Conservation (phyloP, 1,140 invertebrate species). For the Drosophila aff. region DNA sequence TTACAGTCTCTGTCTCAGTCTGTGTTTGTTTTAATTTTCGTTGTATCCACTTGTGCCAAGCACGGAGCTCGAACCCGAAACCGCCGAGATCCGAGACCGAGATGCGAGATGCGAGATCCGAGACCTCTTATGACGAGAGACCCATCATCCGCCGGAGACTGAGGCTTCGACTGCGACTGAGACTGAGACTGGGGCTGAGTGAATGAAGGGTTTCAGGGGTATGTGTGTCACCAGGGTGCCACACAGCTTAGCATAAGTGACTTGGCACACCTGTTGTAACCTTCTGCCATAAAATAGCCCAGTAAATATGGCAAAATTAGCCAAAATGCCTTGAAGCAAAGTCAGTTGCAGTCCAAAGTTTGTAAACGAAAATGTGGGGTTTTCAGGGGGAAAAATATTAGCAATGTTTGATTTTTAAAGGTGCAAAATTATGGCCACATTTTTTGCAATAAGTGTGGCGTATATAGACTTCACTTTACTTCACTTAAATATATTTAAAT, state of each 20-base stretch:
- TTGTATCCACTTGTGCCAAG: slow-evolving; percentile 81
- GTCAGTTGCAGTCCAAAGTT: background rate
- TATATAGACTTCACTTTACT: background rate
- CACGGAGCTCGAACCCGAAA: slow-evolving; percentile 58
- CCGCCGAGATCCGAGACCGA: slow-evolving; percentile 60
- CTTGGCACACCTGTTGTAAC: slow-evolving; percentile 17
- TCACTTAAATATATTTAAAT: background rate
- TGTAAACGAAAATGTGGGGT: background rate
- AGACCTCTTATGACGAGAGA: slow-evolving; percentile 12
- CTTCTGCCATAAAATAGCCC: slow-evolving; percentile 13
- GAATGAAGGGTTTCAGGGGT: slow-evolving; percentile 1
- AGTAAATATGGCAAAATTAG: slow-evolving; percentile 13
- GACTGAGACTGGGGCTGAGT: background rate
- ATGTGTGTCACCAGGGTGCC: slow-evolving; percentile 19
- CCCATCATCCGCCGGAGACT: slow-evolving; percentile 18
- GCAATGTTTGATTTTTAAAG: background rate
- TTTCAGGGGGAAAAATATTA: background rate
- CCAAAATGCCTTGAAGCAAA: slow-evolving; percentile 5
- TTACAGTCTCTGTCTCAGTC: slow-evolving; percentile 30
- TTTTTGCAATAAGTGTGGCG: background rate
- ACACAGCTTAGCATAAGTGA: slow-evolving; percentile 17
- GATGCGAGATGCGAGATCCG: slow-evolving; percentile 38
- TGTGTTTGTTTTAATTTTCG: slow-evolving; percentile 78
- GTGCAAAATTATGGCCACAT: background rate
- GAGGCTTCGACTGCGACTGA: background rate